phyloP scores from a whole-genome alignment of 2,797 vertebrate species.

The Sebastes umbrosus region DNA sequence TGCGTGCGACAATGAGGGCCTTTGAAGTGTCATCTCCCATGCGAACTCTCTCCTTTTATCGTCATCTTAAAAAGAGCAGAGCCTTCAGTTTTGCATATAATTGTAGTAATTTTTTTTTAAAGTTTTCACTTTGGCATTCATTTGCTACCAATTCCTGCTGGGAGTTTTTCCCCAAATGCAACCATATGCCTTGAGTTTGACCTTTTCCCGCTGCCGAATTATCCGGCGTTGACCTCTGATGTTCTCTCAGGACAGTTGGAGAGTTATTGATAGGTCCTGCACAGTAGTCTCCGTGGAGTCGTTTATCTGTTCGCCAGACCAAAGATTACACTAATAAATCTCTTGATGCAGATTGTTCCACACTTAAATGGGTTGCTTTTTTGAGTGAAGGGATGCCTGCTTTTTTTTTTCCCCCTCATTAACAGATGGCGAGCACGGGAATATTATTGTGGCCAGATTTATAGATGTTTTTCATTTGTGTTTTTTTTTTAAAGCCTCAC shows the following conservation, averaged over 20 bases:
- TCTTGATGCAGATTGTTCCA: conserved; percentile 51
- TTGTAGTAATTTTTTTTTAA: conserved; percentile 2
- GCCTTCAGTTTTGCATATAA: conserved; percentile 39
- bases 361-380: conserved; percentile 14
- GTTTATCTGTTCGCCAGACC: conserved; percentile 54
- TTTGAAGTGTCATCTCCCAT: conserved; percentile 65
- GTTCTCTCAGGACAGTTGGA: conserved; percentile 36
- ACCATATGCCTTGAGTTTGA: conserved; percentile 36
- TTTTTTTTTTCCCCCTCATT: background rate
- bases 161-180: conserved; percentile 17
- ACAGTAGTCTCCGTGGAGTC: conserved; percentile 23
- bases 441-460: conserved; percentile 23
- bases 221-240: conserved; percentile 54
- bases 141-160: conserved; percentile 15
- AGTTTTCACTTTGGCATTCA: background rate
- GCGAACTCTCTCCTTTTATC: conserved; percentile 33
- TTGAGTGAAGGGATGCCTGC: conserved; percentile 21
- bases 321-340: conserved; percentile 63
- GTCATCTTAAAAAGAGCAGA: conserved; percentile 47
- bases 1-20: conserved; percentile 59
- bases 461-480: conserved; percentile 23
- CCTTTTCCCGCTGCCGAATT: conserved; percentile 43
- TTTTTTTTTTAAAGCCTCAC: conserved; percentile 20
- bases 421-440: conserved; percentile 47
- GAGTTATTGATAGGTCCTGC: conserved; percentile 47